Conservation (phyloP, 1,140 invertebrate genomes). For the Pseudachorutes palmiensis region DNA sequence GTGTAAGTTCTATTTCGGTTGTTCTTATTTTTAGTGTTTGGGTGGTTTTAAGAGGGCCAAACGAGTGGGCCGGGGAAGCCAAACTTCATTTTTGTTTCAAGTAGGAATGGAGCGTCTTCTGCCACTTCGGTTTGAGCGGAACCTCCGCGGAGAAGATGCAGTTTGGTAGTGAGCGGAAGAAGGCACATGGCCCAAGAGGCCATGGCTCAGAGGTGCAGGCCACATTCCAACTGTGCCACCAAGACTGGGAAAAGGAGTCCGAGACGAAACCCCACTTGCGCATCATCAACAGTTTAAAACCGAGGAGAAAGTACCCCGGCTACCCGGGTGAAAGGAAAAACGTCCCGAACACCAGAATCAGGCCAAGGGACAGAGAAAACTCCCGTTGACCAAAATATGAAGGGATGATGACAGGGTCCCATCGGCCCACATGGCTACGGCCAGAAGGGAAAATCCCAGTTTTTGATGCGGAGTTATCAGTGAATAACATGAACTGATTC, state of each 20-base stretch:
- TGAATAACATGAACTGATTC: slow-evolving; percentile 11
- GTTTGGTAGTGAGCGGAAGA: background rate
- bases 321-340: background rate
- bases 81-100: too few relatives aligned
- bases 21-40: background rate
- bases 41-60: background rate
- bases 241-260: background rate
- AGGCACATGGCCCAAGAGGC: slow-evolving; percentile 19
- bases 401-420: background rate
- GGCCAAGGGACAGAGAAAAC: background rate
- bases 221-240: slow-evolving; percentile 28
- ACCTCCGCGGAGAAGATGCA: background rate
- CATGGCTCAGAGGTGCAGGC: slow-evolving; percentile 15
- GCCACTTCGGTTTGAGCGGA: background rate
- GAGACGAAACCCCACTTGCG: background rate
- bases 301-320: too few relatives aligned
- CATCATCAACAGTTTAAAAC: slow-evolving; percentile 12
- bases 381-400: background rate
- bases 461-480: background rate
- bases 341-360: background rate
- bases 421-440: background rate
- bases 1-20: background rate
- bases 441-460: background rate
- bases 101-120: background rate
- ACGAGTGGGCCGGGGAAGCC: background rate